These are phyloP conservation scores for Catamblyrhynchus diadema DNA, from an alignment of 2,797 vertebrate species.

Conservation along the genomic window DNA sequence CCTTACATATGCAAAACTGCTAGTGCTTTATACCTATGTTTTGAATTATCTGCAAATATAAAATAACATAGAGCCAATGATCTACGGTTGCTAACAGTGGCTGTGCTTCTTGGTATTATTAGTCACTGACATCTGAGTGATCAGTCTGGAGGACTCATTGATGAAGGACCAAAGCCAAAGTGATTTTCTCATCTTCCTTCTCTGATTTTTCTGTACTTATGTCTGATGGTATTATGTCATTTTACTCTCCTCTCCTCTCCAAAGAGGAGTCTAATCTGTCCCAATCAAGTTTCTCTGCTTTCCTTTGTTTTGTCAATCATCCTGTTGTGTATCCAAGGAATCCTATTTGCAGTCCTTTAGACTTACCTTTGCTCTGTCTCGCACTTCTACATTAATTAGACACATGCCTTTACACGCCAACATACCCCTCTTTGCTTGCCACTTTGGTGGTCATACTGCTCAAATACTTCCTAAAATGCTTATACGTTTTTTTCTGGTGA, in stretches of 20 bases:
- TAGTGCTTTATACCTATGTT: background rate
- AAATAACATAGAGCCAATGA: background rate
- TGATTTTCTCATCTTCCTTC: background rate
- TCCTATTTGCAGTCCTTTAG: background rate
- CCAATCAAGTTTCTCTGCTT: background rate
- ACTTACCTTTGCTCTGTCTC: background rate
- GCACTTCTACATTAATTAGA: background rate
- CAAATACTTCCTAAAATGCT: background rate
- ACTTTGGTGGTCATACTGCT: background rate
- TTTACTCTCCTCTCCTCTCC: too few relatives aligned
- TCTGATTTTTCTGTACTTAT: background rate
- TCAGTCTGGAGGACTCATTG: background rate
- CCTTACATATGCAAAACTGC: background rate
- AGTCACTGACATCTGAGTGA: accelerated
- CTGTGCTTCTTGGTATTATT: accelerated
- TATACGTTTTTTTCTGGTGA: background rate
- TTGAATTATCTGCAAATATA: background rate
- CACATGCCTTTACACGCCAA: background rate
- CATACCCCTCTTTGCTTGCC: background rate
- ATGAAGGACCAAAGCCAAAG: background rate
- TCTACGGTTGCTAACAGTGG: background rate
- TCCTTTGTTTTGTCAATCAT: background rate
- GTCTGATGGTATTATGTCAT: too few relatives aligned
- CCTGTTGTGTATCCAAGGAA: background rate
- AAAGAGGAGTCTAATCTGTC: background rate